Evolutionary conservation across 2,888 invertebrate genomes (phyloP), one percentile per base, ranked within the genome.

Genomic region (Rotaria magnacalcarata): DNA sequence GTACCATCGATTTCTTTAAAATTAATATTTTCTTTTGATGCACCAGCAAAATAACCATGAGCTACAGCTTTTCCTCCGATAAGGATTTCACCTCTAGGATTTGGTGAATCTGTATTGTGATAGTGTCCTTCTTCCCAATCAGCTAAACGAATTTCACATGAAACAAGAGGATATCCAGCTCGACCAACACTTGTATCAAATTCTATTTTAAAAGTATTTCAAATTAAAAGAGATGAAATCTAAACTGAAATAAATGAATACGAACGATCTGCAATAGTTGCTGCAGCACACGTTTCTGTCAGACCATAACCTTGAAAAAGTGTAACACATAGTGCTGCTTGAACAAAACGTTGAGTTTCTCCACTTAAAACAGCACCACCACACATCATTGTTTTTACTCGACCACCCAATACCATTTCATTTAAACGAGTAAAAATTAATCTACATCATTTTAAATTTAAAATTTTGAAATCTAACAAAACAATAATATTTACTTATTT

Each of bases 351-450:
- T 91, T 98, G 97, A 21, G 97, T 97, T 90, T 97, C 97, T 0
- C 96, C 94, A 11, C 96, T 95, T 41, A 99, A 93, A 0, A 98
- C 98, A 47, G 99, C 98, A 87, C 98, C 97, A 87, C 99, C 99
- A 21, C 94, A 94, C 89, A 98, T 93, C 92, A 98, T 94, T 88
- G 96, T 92, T 86, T 97, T 93, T 87, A 99, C 93, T 85, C 93
- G 93, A 43, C 98, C 97, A 87, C 99, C 99, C 89, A 97, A 93
- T 88, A 88, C 85, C 50, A 84, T 80, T 41, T 58, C n/a, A 74
- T 84, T 87, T 43, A 75, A 84, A 84, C 87, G 74, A 24, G 21
- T 4, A 47, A 80, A 80, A 2, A 80, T 47, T 14, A 47, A n/a
- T 80, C 80, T 43, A 7, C 24, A 21, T 54, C 21, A 4, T 4